Evolutionary conservation across 2,113 vertebrate species (phyloP).

Genomic region (Nicator chloris): DNA sequence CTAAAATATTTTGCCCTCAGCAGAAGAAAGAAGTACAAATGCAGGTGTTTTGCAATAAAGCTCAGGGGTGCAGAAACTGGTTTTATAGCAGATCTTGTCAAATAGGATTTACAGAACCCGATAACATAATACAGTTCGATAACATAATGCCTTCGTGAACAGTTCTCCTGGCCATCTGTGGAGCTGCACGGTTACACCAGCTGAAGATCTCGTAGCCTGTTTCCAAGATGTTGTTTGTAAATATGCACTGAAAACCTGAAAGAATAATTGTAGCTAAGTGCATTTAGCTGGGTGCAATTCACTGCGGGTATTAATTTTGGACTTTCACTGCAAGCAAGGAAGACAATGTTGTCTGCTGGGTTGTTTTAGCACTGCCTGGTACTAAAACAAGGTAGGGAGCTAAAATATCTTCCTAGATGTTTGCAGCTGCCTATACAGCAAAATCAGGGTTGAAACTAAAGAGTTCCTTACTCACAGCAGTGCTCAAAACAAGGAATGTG

Average conservation of each 20-base stretch:
- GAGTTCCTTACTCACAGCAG: background rate
- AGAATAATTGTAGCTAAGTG: constrained; percentile 15
- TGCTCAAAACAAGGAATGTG: background rate
- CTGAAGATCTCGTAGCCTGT: constrained; percentile 23
- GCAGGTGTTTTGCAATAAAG: constrained; percentile 36
- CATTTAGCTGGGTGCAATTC: background rate
- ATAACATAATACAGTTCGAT: background rate
- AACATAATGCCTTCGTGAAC: constrained; percentile 1
- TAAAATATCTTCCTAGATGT: background rate
- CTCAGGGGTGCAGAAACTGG: constrained; percentile 18
- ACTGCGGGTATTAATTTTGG: background rate
- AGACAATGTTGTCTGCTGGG: background rate
- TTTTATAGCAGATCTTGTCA: constrained; percentile 47
- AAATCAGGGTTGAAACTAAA: background rate
- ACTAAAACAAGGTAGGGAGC: background rate
- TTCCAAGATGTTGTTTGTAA: constrained; percentile 47
- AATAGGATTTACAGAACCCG: background rate
- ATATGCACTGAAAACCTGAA: constrained; percentile 2
- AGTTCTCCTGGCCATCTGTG: constrained; percentile 32
- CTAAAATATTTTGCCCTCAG: constrained; percentile 27
- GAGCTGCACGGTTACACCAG: background rate
- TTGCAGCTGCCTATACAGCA: background rate
- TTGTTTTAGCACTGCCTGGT: background rate
- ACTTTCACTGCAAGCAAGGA: background rate
- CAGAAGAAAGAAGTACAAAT: constrained; percentile 11